phyloP scores from a whole-genome alignment of 2,888 invertebrate species.

The Coleophora flavipennella region DNA sequence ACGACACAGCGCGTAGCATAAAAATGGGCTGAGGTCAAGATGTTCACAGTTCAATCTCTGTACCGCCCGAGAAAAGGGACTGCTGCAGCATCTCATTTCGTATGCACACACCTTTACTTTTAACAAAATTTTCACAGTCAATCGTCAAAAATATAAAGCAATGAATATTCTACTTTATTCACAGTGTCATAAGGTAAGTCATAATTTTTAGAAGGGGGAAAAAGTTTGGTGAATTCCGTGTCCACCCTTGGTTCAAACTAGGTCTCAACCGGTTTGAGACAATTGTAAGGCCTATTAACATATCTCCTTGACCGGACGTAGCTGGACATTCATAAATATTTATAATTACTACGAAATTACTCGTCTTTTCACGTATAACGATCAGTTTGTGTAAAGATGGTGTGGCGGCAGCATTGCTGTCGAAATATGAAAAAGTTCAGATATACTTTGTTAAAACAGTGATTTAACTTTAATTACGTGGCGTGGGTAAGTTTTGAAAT shows the following conservation, averaged over 20 bases:
- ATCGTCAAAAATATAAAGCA: no score
- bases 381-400: constrained; percentile 40
- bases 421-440: no score
- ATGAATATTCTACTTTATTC: no score
- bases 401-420: constrained; percentile 17
- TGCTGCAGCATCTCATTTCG: constrained; percentile 57
- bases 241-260: constrained; percentile 58
- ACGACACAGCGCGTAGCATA: constrained; percentile 47
- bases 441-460: no score
- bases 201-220: background rate
- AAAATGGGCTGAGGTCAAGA: constrained; percentile 54
- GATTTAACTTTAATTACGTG: no score
- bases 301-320: constrained; percentile 66
- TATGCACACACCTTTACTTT: constrained; percentile 66
- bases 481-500: no score
- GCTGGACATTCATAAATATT: constrained; percentile 65
- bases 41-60: constrained; percentile 57
- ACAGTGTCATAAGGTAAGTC: no score
- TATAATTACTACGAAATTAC: constrained; percentile 31
- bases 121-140: constrained; percentile 16
- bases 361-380: constrained; percentile 8
- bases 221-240: constrained; percentile 29
- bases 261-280: constrained; percentile 54
- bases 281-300: constrained; percentile 60
- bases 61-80: constrained; percentile 38